Percentiles rank a stretch among this genome's conserved stretches.
Evolutionary conservation across 1,140 invertebrate genomes (phyloP).

Genomic region (Ceratosolen fusciceps): DNA sequence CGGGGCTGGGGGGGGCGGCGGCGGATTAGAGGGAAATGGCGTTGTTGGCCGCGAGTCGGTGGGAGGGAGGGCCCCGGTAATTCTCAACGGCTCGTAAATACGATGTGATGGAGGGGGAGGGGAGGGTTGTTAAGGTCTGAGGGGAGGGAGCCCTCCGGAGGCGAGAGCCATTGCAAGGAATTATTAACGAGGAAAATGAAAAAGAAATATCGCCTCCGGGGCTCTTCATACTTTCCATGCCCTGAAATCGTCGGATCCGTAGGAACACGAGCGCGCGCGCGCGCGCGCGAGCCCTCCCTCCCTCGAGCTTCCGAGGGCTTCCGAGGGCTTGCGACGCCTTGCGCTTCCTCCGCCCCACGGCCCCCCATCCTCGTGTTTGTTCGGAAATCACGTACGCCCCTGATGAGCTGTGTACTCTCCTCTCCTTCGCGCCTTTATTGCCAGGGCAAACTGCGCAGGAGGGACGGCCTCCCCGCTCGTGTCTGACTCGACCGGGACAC

Average conservation of each 20-base stretch:
- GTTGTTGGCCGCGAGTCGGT: no score
- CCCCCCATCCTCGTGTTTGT: slow-evolving; percentile 24
- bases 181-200: no score
- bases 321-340: background rate
- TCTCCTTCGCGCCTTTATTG: slow-evolving; percentile 16
- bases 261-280: background rate
- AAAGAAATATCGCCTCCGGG: slow-evolving; percentile 26
- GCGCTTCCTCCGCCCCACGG: no score
- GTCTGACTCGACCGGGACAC: background rate
- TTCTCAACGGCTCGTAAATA: no score
- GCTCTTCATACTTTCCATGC: background rate
- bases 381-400: slow-evolving; percentile 41
- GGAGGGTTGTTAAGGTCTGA: no score
- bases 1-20: no score
- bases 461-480: background rate
- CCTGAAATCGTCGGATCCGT: background rate
- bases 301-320: background rate
- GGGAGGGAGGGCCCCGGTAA: no score
- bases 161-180: no score
- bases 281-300: background rate
- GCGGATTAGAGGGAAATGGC: no score
- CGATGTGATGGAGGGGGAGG: no score
- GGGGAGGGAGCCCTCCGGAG: no score
- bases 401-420: slow-evolving; percentile 42
- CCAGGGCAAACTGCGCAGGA: slow-evolving; percentile 21